Evolutionary conservation across 2,113 vertebrate species (phyloP).

Genomic region (Sorex araneus): DNA sequence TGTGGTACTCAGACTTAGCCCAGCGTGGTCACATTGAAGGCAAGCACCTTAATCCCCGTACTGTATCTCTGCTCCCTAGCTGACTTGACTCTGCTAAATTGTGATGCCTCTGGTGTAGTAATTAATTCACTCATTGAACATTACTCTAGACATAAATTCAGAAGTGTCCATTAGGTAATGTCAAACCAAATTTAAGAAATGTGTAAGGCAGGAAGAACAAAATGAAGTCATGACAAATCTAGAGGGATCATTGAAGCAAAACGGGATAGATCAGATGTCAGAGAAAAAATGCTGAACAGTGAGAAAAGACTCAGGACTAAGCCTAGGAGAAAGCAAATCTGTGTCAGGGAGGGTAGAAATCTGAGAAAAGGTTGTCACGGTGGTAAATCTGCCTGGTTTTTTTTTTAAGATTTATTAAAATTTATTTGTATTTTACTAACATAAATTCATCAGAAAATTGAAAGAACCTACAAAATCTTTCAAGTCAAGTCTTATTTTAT

Average conservation of each 20-base stretch:
- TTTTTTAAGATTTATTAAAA: conserved; percentile 32
- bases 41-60: too few species aligned
- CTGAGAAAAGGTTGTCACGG: not conserved
- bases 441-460: conserved; percentile 37
- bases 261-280: not conserved
- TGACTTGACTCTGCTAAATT: conserved; percentile 29
- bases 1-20: too few species aligned
- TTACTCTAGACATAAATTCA: not conserved
- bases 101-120: not conserved
- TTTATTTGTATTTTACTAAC: conserved; percentile 30
- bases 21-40: too few species aligned
- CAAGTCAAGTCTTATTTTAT: not conserved
- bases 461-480: not conserved
- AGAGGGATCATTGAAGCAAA: not conserved
- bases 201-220: not conserved
- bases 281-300: not conserved
- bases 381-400: not conserved
- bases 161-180: conserved; percentile 23
- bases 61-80: not conserved
- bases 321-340: not conserved
- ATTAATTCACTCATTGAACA: conserved; percentile 31
- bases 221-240: conserved; percentile 2
- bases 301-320: not conserved
- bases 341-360: not conserved
- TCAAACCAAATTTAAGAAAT: not conserved